Evolutionary conservation across 2,888 invertebrate genomes (phyloP), one percentile per base, ranked within the genome.

Genomic region (Perdita meconis): DNA sequence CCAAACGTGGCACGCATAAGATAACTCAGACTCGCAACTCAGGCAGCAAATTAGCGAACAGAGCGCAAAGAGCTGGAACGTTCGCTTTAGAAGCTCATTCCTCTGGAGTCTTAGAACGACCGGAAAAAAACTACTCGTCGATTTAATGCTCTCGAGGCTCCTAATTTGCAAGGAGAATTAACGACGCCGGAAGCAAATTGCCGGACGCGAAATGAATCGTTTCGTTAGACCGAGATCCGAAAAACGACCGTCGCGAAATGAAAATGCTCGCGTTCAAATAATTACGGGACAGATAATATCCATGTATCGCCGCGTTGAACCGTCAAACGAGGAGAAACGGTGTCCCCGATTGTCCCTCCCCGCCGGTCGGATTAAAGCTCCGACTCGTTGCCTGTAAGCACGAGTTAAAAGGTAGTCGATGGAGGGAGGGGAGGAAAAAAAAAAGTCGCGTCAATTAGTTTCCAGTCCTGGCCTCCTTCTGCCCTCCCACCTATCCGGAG

Each of bases 321-420:
- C 30, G 50, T 30, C 30, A 30, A 30, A 30, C 30, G 30, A 30
- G 30, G 30, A 30, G 6, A 30, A 30, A 19, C 24, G 51, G 22
- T 22, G 13, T n/a, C 36, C 19, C 26, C 36, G 6, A 5, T 56
- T 5, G 5, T 10, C 51, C 24, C 5, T 47, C 19, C 22, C n/a
- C n/a, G n/a, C n/a, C n/a, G n/a, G n/a, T 57, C 19, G 19, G 70
- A 71, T 67, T 67, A 67, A 71, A 51, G 30, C 66, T 57, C 50
- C 24, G 30, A 50, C 13, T 22, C 40, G 50, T 16, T 34, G 16
- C 10, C 44, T n/a, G 47, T 10, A 19, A 47, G 26, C 19, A 36
- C 26, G 30, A 30, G 30, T 2, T 30, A 30, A 30, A 30, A 2
- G 30, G 30, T 2, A 30, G 3, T 30, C 36, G n/a, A n/a, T n/a